Conservation (phyloP, 2,113 vertebrate species). For the Monopterus albus region DNA sequence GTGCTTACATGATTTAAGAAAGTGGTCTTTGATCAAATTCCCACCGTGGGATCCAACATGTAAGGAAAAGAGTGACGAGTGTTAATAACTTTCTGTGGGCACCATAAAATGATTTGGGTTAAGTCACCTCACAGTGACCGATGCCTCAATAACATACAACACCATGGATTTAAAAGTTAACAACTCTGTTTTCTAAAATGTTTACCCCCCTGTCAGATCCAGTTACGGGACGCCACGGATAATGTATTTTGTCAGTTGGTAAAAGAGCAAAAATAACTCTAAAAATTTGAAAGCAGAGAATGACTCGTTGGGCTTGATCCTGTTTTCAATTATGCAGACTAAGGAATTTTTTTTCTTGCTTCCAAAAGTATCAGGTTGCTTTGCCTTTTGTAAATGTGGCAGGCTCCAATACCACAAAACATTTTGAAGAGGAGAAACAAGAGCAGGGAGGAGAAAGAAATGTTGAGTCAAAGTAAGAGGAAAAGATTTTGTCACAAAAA, state of each 20-base stretch:
- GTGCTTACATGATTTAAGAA: too few relatives aligned
- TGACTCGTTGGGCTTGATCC: slow-evolving; percentile 57
- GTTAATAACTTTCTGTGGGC: too few relatives aligned
- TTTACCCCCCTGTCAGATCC: slow-evolving; percentile 8
- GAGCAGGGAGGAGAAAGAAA: slow-evolving; percentile 8
- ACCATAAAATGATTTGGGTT: too few relatives aligned
- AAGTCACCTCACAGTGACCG: neutral
- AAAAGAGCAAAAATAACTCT: slow-evolving; percentile 42
- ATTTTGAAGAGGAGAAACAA: slow-evolving; percentile 28
- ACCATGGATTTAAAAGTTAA: neutral
- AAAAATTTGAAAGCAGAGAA: slow-evolving; percentile 43
- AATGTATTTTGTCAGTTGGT: slow-evolving; percentile 14
- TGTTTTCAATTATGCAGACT: slow-evolving; percentile 79
- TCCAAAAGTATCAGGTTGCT: slow-evolving; percentile 49
- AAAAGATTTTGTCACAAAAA: slow-evolving; percentile 1
- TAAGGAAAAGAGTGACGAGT: too few relatives aligned
- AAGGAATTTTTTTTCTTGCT: slow-evolving; percentile 36
- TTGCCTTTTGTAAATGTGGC: slow-evolving; percentile 57
- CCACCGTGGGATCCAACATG: too few relatives aligned
- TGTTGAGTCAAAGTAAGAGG: neutral
- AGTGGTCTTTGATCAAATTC: too few relatives aligned
- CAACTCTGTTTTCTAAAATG: slow-evolving; percentile 9
- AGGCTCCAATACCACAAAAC: slow-evolving; percentile 46
- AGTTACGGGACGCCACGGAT: slow-evolving; percentile 23
- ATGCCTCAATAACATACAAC: neutral